Evolutionary conservation across 2,113 vertebrate species (phyloP).

Genomic region (Microcebus lehilahytsara): DNA sequence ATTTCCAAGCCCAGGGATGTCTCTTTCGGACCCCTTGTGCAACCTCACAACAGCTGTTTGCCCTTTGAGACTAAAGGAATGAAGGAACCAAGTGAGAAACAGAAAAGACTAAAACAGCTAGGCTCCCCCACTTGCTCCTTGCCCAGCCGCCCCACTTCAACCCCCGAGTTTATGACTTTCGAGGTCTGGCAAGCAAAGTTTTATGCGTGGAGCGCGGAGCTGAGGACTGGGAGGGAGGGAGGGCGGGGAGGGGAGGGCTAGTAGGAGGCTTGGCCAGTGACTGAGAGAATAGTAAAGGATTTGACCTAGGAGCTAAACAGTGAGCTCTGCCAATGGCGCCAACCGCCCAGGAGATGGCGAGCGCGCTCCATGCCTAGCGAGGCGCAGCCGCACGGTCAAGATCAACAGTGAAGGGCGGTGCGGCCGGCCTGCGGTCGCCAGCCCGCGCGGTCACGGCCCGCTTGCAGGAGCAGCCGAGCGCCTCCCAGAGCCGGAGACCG

Average conservation of each 20-base stretch:
- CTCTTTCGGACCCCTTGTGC: not conserved
- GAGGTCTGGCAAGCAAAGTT: not conserved
- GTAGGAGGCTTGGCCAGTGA: not conserved
- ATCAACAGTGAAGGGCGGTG: slow-evolving; percentile 70
- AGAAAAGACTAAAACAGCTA: not conserved
- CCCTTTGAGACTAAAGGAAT: not conserved
- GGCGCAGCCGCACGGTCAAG: not conserved
- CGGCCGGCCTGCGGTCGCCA: slow-evolving; percentile 27
- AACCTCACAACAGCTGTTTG: not conserved
- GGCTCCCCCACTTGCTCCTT: not conserved
- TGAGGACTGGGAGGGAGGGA: not conserved
- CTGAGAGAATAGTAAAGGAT: not conserved
- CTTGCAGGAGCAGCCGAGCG: slow-evolving; percentile 4
- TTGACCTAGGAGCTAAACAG: fast-evolving
- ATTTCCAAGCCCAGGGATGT: not conserved
- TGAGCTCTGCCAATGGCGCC: slow-evolving; percentile 65
- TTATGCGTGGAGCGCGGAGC: not conserved
- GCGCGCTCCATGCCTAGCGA: slow-evolving; percentile 72
- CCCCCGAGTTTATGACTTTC: slow-evolving; percentile 18
- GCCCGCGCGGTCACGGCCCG: slow-evolving; percentile 31
- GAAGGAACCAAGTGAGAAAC: not conserved
- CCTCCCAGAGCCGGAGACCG: not conserved
- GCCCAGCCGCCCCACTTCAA: not conserved
- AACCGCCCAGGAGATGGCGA: slow-evolving; percentile 86
- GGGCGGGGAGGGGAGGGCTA: no score